A percentile compares a stretch with the other conserved stretches of the same genome.
phyloP scores from a whole-genome alignment of 1,140 invertebrate species.

The Eciton burchellii region DNA sequence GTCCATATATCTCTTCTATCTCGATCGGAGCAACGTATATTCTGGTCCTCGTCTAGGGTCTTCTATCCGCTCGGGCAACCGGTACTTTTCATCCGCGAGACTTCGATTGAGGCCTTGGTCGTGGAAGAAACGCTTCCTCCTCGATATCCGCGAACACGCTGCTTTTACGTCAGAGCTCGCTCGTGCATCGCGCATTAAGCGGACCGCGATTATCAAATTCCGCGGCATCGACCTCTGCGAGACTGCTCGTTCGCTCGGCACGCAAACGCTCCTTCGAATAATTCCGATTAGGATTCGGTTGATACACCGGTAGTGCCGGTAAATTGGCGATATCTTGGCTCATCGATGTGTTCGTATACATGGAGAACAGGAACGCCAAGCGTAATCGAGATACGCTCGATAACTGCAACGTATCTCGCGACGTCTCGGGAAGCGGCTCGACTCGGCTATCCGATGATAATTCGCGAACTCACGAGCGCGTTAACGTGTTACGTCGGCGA shows the following conservation, averaged over 20 bases:
- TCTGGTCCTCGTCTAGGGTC: conserved; percentile 48
- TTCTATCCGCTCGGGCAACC: conserved; percentile 37
- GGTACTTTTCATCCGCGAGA: conserved; percentile 49
- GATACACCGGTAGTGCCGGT: neutral
- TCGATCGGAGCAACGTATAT: conserved; percentile 59
- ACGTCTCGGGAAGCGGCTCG: neutral
- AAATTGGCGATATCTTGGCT: neutral
- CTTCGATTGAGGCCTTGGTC: conserved; percentile 50
- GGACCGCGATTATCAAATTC: conserved; percentile 9
- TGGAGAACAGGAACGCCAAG: too few relatives aligned
- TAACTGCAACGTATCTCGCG: too few relatives aligned
- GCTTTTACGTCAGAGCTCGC: conserved; percentile 1
- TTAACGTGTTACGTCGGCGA: neutral
- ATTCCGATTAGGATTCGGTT: neutral
- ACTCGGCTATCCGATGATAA: neutral
- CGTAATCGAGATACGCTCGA: too few relatives aligned
- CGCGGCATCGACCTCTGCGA: neutral
- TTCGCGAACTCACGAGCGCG: neutral
- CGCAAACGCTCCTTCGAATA: neutral
- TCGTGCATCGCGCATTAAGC: conserved; percentile 22
- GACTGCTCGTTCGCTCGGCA: neutral
- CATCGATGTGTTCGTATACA: too few relatives aligned
- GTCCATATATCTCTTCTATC: conserved; percentile 66
- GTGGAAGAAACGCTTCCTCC: conserved; percentile 13
- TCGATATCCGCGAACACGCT: conserved; percentile 19